These are phyloP conservation scores for Falco columbarius DNA, from an alignment of 2,797 vertebrate species.

Conservation along the genomic window DNA sequence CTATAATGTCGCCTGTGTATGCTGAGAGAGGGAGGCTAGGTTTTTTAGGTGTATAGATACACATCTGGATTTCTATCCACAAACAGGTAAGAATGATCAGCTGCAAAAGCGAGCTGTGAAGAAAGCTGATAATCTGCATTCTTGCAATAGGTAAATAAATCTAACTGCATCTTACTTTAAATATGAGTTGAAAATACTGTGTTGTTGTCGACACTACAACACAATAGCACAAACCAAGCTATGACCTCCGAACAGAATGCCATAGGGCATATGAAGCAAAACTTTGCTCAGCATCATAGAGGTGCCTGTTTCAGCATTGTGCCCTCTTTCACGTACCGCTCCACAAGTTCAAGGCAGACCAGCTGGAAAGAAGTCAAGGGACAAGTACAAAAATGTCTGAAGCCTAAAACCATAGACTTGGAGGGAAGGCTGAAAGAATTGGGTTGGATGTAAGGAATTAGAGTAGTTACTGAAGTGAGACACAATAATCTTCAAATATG, in stretches of 20 bases:
- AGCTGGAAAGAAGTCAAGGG: neutral
- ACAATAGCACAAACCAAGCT: neutral
- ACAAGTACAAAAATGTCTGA: neutral
- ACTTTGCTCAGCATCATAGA: neutral
- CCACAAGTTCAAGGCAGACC: neutral
- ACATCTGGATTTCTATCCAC: neutral
- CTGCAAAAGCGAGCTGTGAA: neutral
- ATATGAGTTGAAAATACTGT: neutral
- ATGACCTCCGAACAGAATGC: neutral
- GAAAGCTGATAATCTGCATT: neutral
- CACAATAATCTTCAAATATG: neutral
- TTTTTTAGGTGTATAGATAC: neutral
- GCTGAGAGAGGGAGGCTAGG: neutral
- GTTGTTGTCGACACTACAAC: neutral
- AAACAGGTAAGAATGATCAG: neutral
- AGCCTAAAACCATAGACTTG: neutral
- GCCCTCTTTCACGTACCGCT: neutral
- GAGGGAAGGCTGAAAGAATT: neutral
- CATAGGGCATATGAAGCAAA: neutral
- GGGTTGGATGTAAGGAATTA: neutral
- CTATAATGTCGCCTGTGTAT: neutral
- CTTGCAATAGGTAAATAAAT: neutral
- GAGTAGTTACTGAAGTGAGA: slow-evolving; percentile 6
- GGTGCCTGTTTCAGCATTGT: neutral
- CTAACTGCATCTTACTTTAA: neutral